Evolutionary conservation across 2,113 vertebrate species (phyloP).

Genomic region (Paedocypris sp.): DNA sequence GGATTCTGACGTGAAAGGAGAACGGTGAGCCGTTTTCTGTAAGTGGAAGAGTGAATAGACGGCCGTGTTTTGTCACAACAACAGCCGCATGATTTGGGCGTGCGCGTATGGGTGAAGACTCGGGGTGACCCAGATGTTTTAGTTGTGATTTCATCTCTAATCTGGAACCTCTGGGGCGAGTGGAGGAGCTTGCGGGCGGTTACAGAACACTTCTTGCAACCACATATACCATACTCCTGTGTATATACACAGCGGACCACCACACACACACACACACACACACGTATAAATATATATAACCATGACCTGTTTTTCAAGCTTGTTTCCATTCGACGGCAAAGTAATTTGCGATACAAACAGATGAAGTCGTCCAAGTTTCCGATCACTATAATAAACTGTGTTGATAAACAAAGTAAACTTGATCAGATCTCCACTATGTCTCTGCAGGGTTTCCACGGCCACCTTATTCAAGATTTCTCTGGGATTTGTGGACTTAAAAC

Average conservation of each 20-base stretch:
- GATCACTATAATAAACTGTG: too few species aligned
- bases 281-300: too few species aligned
- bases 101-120: not conserved
- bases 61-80: not conserved
- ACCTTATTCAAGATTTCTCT: not conserved
- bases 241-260: not conserved
- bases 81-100: not conserved
- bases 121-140: conserved; percentile 43
- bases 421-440: not conserved
- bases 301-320: conserved; percentile 15
- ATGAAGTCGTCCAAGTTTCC: too few species aligned
- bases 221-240: not conserved
- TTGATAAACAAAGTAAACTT: not conserved
- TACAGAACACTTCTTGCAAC: conserved; percentile 1
- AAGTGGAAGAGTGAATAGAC: not conserved
- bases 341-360: too few species aligned
- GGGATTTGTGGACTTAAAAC: conserved; percentile 2
- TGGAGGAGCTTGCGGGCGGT: not conserved
- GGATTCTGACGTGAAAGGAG: not conserved
- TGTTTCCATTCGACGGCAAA: too few species aligned
- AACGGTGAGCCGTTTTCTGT: not conserved
- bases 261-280: too few species aligned
- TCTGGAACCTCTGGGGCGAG: conserved; percentile 24
- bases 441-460: not conserved
- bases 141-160: conserved; percentile 40